Conservation (phyloP, 2,888 invertebrate genomes). For the Ormyrus nitidulus region DNA sequence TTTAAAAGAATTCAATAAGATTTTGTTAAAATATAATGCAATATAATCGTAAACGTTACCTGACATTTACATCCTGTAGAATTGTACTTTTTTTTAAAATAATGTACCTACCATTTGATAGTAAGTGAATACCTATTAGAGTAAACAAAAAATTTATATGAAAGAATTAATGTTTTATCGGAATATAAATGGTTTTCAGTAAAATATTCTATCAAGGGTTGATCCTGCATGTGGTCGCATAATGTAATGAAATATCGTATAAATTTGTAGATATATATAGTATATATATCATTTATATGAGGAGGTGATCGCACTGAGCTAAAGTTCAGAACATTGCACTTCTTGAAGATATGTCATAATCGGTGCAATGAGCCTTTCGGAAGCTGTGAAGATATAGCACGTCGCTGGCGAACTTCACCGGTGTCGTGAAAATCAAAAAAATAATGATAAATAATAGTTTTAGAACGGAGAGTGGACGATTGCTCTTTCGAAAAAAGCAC, state of each 20-base stretch:
- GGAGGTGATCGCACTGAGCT: conserved; percentile 52
- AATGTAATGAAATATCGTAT: conserved; percentile 46
- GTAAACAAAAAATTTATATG: conserved; percentile 11
- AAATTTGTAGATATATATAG: conserved; percentile 33
- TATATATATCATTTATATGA: conserved; percentile 47
- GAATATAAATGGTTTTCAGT: conserved; percentile 49
- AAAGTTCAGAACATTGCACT: conserved; percentile 58
- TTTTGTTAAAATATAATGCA: background rate
- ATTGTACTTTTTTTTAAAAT: conserved; percentile 22
- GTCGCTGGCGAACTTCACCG: conserved; percentile 43
- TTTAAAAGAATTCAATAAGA: conserved; percentile 19
- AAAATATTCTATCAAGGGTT: conserved; percentile 55
- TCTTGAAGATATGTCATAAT: conserved; percentile 41
- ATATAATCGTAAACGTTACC: conserved; percentile 24
- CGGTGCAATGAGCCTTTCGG: conserved; percentile 58
- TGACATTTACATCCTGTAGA: conserved; percentile 7
- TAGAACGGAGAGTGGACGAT: conserved; percentile 50
- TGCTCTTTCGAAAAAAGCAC: conserved; percentile 51
- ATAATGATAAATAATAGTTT: conserved; percentile 40
- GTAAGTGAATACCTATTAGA: conserved; percentile 29
- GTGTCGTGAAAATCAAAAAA: conserved; percentile 53
- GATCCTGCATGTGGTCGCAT: conserved; percentile 49
- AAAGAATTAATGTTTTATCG: conserved; percentile 21
- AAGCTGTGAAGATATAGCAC: conserved; percentile 59
- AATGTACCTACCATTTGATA: background rate